Evolutionary conservation across 1,140 invertebrate genomes (phyloP).

Genomic region (Schlechtendalia chinensis): DNA sequence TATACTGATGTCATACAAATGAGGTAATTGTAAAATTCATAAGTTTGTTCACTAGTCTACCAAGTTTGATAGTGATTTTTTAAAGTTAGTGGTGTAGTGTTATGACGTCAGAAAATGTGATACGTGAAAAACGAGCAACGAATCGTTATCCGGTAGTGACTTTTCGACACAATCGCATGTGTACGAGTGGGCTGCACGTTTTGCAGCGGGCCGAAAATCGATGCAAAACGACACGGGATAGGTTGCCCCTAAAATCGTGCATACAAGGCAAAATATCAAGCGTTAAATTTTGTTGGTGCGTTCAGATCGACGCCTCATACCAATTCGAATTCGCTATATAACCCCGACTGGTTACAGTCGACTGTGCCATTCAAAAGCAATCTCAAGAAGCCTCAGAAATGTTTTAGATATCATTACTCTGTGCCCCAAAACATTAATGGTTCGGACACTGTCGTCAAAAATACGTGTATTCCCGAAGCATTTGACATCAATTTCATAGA

Average conservation of each 20-base stretch:
- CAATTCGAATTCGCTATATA: not conserved
- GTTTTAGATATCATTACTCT: not conserved
- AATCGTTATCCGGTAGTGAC: not conserved
- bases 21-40: not conserved
- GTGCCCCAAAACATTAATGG: too few relatives aligned
- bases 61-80: conserved; percentile 18
- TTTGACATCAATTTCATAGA: conserved; percentile 52
- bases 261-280: too few relatives aligned
- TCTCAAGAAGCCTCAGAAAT: not conserved
- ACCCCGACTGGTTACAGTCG: not conserved
- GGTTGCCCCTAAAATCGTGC: too few relatives aligned
- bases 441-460: not conserved
- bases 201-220: too few relatives aligned
- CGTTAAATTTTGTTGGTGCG: too few relatives aligned
- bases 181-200: too few relatives aligned
- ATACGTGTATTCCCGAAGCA: not conserved
- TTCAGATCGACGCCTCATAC: too few relatives aligned
- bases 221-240: too few relatives aligned
- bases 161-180: too few relatives aligned
- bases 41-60: not conserved
- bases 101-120: not conserved
- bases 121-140: not conserved
- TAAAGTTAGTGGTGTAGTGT: not conserved
- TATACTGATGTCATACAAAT: too few relatives aligned
- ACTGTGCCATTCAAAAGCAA: not conserved